Percentiles rank a stretch among this genome's conserved stretches.
phyloP scores from a whole-genome alignment of 2,797 vertebrate genomes.

The Atherinosoma microstoma region DNA sequence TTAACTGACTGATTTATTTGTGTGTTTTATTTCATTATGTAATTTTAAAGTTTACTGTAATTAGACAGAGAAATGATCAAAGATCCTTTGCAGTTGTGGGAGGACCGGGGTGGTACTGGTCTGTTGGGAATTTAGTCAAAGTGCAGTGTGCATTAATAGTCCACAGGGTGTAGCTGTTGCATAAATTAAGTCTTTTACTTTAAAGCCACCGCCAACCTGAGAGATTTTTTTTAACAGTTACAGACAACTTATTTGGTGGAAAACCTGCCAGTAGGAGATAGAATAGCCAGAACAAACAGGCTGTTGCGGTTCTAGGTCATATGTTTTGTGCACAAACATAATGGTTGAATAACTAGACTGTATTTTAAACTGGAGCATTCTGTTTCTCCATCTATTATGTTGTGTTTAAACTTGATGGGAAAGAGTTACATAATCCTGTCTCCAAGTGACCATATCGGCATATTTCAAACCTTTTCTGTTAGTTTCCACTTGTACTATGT shows the following conservation, averaged over 20 bases:
- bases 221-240: too few species aligned
- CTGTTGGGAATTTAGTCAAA: not conserved
- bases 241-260: not conserved
- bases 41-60: not conserved
- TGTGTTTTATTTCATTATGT: not conserved
- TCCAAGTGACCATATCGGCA: not conserved
- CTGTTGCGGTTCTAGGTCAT: too few species aligned
- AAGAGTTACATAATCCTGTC: not conserved
- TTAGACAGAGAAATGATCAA: not conserved
- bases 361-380: not conserved
- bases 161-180: constrained; percentile 58
- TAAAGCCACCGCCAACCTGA: not conserved
- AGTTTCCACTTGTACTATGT: not conserved
- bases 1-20: not conserved
- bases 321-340: not conserved
- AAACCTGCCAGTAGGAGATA: not conserved
- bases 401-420: not conserved
- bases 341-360: not conserved
- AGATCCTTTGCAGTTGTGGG: not conserved
- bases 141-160: not conserved
- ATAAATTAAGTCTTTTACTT: not conserved
- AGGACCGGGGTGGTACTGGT: not conserved
- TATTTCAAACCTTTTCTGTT: too few species aligned
- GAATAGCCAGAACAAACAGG: not conserved
- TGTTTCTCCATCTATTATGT: not conserved